Percentiles rank a stretch among this genome's conserved stretches.
Conservation (phyloP, 2,888 invertebrate genomes). For the Sphecodes monilicornis region DNA sequence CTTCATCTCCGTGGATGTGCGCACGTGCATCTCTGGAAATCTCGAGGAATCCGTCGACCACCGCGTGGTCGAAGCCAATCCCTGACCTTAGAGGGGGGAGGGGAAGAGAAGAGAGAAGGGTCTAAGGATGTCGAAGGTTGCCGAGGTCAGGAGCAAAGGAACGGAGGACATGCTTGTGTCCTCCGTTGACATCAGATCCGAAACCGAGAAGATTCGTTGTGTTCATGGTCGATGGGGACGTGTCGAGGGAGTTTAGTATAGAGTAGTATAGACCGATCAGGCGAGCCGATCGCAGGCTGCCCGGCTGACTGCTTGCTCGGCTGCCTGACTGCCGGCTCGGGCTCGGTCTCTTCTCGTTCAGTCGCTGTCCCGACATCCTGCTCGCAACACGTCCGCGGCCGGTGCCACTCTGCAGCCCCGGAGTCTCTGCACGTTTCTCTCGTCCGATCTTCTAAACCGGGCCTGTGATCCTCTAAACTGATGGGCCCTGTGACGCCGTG, state of each 20-base stretch:
- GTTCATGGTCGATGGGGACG: not conserved
- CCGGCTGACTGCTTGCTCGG: slow-evolving; percentile 36
- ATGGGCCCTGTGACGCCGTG: slow-evolving; percentile 43
- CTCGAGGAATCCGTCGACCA: slow-evolving; percentile 2
- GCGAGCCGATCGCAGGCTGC: slow-evolving; percentile 36
- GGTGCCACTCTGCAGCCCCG: slow-evolving; percentile 3
- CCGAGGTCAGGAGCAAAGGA: slow-evolving; percentile 51
- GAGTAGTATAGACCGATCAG: slow-evolving; percentile 16
- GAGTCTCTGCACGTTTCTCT: slow-evolving; percentile 32
- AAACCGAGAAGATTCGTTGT: slow-evolving; percentile 31
- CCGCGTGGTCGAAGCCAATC: not conserved
- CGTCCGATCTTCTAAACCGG: not conserved
- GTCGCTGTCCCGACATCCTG: slow-evolving; percentile 72
- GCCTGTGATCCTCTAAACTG: slow-evolving; percentile 1
- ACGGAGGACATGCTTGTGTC: slow-evolving; percentile 16
- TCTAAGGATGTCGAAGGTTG: slow-evolving; percentile 43
- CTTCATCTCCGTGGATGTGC: not conserved
- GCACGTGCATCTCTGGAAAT: slow-evolving; percentile 27
- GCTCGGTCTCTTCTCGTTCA: slow-evolving; percentile 64
- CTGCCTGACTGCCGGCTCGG: slow-evolving; percentile 30
- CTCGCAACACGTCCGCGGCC: slow-evolving; percentile 62
- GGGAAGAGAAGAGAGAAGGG: slow-evolving; percentile 21
- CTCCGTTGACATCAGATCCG: slow-evolving; percentile 15
- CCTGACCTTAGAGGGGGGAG: not conserved
- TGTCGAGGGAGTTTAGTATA: slow-evolving; percentile 38